A percentile compares a stretch with the other conserved stretches of the same genome.
Conservation (phyloP, 2,797 vertebrate genomes). For the Myripristis jacobus region DNA sequence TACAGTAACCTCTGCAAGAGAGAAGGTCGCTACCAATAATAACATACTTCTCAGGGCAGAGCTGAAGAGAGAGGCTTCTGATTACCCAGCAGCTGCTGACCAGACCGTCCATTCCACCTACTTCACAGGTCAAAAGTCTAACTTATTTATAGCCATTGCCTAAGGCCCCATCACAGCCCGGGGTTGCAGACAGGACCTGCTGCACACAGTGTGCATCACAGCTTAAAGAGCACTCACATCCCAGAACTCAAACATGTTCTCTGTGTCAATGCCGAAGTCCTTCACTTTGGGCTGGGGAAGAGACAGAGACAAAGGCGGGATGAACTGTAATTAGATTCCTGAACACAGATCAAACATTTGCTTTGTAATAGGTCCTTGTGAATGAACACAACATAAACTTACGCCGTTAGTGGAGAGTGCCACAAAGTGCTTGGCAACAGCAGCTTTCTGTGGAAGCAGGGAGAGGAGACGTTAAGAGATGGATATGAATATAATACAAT, state of each 20-base stretch:
- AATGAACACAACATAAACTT: slow-evolving; percentile 71
- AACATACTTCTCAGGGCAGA: slow-evolving; percentile 73
- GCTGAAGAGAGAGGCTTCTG: slow-evolving; percentile 76
- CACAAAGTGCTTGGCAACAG: slow-evolving; percentile 96
- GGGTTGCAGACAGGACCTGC: slow-evolving; percentile 11
- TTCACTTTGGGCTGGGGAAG: slow-evolving; percentile 92
- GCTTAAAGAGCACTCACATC: slow-evolving; percentile 89
- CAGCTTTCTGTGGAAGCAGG: slow-evolving; percentile 76
- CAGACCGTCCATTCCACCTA: slow-evolving; percentile 63
- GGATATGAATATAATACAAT: neutral
- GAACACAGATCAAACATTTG: neutral
- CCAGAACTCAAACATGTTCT: slow-evolving; percentile 99
- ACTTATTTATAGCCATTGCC: slow-evolving; percentile 79
- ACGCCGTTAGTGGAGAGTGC: slow-evolving; percentile 97
- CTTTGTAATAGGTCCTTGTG: neutral
- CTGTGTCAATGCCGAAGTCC: slow-evolving; percentile 94
- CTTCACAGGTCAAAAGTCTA: slow-evolving; percentile 83
- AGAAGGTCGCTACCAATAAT: slow-evolving; percentile 93
- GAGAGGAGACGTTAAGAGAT: neutral
- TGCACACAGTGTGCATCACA: slow-evolving; percentile 22
- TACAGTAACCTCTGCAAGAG: slow-evolving; percentile 79
- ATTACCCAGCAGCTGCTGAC: slow-evolving; percentile 87
- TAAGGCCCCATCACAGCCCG: slow-evolving; percentile 24
- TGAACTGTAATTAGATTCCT: slow-evolving; percentile 13
- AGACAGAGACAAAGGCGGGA: slow-evolving; percentile 36